A percentile compares a stretch with the other conserved stretches of the same genome.
phyloP scores from a whole-genome alignment of 1,140 invertebrate genomes.

The Sipha flava region DNA sequence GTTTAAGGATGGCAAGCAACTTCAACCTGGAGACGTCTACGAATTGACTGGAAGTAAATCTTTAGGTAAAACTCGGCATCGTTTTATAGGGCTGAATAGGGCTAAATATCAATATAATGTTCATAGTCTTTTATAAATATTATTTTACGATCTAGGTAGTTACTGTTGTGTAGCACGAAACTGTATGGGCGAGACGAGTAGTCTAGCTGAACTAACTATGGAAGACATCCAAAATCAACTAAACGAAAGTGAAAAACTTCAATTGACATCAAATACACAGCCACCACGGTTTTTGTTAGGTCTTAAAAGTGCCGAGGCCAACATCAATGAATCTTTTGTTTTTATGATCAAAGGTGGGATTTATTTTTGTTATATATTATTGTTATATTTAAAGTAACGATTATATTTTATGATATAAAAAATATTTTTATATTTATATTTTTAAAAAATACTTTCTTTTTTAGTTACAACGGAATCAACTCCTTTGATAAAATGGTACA shows the following conservation, averaged over 20 bases:
- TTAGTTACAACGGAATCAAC: neutral
- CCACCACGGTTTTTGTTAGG: constrained; percentile 73
- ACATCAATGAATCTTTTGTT: constrained; percentile 68
- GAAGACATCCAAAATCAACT: constrained; percentile 84
- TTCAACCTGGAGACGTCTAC: constrained; percentile 85
- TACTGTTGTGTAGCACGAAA: constrained; percentile 86
- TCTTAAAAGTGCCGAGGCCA: constrained; percentile 70
- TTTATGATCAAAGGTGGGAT: constrained; percentile 70
- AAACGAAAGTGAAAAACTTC: constrained; percentile 72
- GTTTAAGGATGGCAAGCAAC: constrained; percentile 85
- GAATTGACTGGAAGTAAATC: constrained; percentile 82
- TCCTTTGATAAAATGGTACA: constrained; percentile 13
- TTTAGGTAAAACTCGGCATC: constrained; percentile 46
- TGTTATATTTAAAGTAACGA: neutral
- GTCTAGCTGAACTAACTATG: constrained; percentile 74
- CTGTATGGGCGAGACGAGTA: constrained; percentile 82
- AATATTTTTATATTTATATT: neutral
- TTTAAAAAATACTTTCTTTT: neutral
- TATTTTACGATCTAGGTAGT: constrained; percentile 54
- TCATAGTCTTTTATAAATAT: too few relatives aligned
- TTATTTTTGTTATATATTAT: neutral
- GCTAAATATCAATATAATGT: neutral
- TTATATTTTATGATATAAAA: neutral
- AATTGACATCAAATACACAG: constrained; percentile 64
- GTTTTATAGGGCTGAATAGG: neutral